Base-by-base conservation (phyloP, 2,797 vertebrate genomes). In the Psittacula echo region DNA sequence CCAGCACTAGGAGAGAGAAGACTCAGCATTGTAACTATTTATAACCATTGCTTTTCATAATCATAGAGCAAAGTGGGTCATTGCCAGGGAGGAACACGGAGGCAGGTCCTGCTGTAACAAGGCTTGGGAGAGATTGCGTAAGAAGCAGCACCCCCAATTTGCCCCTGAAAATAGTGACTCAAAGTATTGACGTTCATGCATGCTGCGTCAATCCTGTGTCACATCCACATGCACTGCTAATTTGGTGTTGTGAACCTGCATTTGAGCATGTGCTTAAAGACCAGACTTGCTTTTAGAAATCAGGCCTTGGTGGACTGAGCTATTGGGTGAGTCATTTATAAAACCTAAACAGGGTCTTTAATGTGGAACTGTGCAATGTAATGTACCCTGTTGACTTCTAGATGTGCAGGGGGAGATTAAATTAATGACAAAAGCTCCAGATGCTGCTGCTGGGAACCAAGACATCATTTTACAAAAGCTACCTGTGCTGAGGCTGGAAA, bases 321-420 rank as follows among this genome's bases (percentile, higher is more conserved):
- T 58, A 13, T n/a, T 62, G 70, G 18, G 5, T 58, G 60, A 93
- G 74, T 66, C 84, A 94, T 74, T 87, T 90, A 53, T 82, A 68
- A 89, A 94, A 95, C 65, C 71, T 78, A 78, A 97, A 62, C 13
- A 16, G 60, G 86, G 47, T 76, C 78, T 92, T 89, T 67, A 87
- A 95, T 70, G 78, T 5, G 7, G 41, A 90, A 39, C 74, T 89
- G 76, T 21, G 78, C 47, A 85, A 41, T 65, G 41, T 91, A 76
- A 80, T 4, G 1, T 73, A 62, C 9, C 39, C 42, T 77, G 68
- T 65, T 75, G 53, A 72, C 70, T 93, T 93, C 94, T 90, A 71
- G 51, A 73, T 37, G 37, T 42, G 60, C 88, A 62, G n/a, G 24
- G 15, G 47, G 41, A 96, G 78, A 89, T 65, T 60, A 54, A 48